phyloP scores from a whole-genome alignment of 1,140 invertebrate species.

The Colletes gigas region DNA sequence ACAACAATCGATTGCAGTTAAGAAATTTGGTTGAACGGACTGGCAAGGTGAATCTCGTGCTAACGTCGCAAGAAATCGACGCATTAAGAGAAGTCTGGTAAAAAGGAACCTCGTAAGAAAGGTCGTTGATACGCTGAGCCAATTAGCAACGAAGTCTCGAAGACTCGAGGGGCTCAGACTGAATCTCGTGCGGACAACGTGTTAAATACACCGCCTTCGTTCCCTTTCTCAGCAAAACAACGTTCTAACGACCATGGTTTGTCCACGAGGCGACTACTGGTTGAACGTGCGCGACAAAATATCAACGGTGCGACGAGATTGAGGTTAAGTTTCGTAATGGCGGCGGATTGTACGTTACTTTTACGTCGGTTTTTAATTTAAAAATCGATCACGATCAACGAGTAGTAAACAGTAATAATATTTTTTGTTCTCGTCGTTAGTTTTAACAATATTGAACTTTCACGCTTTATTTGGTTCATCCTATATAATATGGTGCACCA shows the following conservation, averaged over 20 bases:
- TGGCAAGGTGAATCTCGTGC: neutral
- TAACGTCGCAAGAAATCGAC: neutral
- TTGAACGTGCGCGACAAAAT: neutral
- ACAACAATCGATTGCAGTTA: neutral
- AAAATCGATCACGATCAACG: too few species aligned
- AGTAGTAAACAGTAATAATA: too few species aligned
- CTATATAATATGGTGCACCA: too few species aligned
- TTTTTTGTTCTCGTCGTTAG: too few species aligned
- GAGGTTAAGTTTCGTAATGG: too few species aligned
- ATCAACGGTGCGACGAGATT: neutral
- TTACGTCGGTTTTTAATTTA: too few species aligned
- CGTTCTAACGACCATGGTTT: neutral
- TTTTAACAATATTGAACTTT: too few species aligned
- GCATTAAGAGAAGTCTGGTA: neutral
- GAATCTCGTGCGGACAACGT: conserved; percentile 27
- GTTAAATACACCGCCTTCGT: conserved; percentile 17
- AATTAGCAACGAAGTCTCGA: conserved; percentile 46
- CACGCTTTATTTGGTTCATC: too few species aligned
- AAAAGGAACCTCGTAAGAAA: conserved; percentile 31
- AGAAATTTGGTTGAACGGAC: neutral
- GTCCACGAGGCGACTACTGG: neutral
- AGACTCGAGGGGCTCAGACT: conserved; percentile 44
- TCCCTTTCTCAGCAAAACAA: neutral
- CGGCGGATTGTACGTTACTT: too few species aligned
- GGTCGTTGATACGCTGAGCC: conserved; percentile 50